These are phyloP conservation scores for Heliangelus exortis DNA, from an alignment of 2,797 vertebrate species.

Conservation along the genomic window DNA sequence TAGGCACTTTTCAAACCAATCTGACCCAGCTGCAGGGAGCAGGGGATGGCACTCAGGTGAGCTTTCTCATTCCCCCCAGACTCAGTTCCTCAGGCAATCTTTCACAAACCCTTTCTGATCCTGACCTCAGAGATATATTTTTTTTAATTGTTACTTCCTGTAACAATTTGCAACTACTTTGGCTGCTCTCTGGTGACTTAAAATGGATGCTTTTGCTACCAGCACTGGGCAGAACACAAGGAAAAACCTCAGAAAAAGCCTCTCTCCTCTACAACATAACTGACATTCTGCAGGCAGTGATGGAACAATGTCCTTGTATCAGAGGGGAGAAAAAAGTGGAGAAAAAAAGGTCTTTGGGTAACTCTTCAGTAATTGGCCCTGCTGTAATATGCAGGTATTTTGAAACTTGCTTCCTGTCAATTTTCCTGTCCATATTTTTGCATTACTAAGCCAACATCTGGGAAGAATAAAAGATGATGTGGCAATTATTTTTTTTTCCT, in stretches of 20 bases:
- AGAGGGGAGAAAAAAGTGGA: neutral
- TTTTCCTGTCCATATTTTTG: neutral
- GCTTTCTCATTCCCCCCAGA: neutral
- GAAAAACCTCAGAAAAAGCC: neutral
- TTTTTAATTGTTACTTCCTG: neutral
- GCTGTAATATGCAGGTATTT: too few relatives aligned
- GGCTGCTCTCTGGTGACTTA: neutral
- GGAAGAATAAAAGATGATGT: neutral
- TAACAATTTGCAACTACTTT: neutral
- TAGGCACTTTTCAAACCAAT: constrained; percentile 87
- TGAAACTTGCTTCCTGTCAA: too few relatives aligned
- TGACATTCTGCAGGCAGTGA: neutral
- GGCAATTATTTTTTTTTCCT: neutral
- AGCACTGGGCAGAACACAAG: neutral
- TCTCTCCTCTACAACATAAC: neutral
- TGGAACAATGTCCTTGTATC: neutral
- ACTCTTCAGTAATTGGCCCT: too few relatives aligned
- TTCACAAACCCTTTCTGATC: neutral
- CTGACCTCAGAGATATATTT: neutral
- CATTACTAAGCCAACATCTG: neutral
- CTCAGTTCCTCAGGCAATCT: neutral
- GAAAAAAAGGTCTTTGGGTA: too few relatives aligned
- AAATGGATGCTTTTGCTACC: neutral
- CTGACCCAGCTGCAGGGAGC: constrained; percentile 85
- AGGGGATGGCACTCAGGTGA: constrained; percentile 80